Percentiles rank a stretch among this genome's conserved stretches.
These are phyloP conservation scores for Rhynchopsitta pachyrhyncha DNA, from an alignment of 2,113 vertebrate species.

Conservation along the genomic window DNA sequence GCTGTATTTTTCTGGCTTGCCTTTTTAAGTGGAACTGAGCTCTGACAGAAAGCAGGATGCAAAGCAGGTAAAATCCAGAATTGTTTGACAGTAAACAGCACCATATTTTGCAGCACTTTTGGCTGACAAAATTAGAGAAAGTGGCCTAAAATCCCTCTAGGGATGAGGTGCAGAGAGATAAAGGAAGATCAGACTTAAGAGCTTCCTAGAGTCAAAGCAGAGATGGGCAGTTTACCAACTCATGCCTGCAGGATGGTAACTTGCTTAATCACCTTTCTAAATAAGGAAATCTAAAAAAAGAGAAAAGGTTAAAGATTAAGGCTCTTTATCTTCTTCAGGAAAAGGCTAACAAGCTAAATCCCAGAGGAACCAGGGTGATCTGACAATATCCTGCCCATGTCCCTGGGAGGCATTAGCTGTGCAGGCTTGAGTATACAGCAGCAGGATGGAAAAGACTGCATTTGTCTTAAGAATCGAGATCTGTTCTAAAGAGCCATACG, in stretches of 20 bases:
- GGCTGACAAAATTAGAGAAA: neutral
- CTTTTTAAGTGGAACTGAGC: neutral
- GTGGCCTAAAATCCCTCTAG: neutral
- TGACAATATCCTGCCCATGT: neutral
- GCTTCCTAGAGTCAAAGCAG: neutral
- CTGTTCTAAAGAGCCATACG: neutral
- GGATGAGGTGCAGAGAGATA: neutral
- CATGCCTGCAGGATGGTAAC: neutral
- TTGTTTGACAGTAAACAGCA: neutral
- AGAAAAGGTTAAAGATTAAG: neutral
- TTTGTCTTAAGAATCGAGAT: neutral
- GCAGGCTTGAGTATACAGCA: neutral
- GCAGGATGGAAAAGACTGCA: neutral
- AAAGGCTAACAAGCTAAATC: neutral
- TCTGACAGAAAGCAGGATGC: neutral
- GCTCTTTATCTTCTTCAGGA: neutral
- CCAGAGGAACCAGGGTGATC: neutral
- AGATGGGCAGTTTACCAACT: neutral
- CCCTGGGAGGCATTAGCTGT: neutral
- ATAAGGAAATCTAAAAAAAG: neutral
- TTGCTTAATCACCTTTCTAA: neutral
- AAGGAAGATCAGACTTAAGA: neutral
- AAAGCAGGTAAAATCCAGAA: neutral
- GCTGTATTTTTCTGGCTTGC: neutral
- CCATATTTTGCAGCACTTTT: neutral